A percentile compares a stretch with the other conserved stretches of the same genome.
These are phyloP conservation scores for Coremacera marginata DNA, from an alignment of 2,888 invertebrate genomes.

Conservation along the genomic window DNA sequence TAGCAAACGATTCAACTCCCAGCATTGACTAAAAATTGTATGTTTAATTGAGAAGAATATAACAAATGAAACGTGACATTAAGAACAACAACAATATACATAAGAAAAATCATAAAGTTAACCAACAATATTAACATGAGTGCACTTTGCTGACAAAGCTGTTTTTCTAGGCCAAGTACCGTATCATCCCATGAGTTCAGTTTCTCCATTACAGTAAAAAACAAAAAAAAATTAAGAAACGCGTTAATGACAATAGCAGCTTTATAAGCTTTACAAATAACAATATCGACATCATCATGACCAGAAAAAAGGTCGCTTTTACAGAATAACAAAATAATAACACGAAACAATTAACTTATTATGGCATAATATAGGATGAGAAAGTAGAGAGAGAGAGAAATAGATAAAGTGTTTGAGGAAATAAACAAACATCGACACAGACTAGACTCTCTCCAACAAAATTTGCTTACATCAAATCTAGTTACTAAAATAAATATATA, in stretches of 20 bases:
- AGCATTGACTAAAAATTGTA: not conserved
- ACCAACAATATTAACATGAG: not conserved
- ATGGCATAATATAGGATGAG: not conserved
- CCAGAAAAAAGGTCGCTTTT: not conserved
- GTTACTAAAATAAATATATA: no score
- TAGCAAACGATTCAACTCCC: not conserved
- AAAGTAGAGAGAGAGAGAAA: no score
- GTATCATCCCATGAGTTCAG: not conserved
- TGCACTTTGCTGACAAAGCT: conserved; percentile 29
- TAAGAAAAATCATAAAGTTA: not conserved
- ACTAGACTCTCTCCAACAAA: no score
- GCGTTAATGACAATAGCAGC: conserved; percentile 54
- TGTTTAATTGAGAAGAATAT: not conserved
- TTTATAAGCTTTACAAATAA: not conserved
- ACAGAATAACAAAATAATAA: not conserved
- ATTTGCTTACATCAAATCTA: no score
- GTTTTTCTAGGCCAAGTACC: conserved; percentile 60
- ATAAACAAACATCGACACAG: no score
- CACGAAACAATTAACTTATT: not conserved
- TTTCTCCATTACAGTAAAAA: conserved; percentile 31
- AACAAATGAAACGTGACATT: not conserved
- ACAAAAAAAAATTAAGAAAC: conserved; percentile 7
- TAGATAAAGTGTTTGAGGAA: no score
- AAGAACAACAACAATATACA: conserved; percentile 2
- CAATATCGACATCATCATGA: not conserved